Base-by-base conservation (phyloP, 2,888 invertebrate genomes). In the Timema podura region DNA sequence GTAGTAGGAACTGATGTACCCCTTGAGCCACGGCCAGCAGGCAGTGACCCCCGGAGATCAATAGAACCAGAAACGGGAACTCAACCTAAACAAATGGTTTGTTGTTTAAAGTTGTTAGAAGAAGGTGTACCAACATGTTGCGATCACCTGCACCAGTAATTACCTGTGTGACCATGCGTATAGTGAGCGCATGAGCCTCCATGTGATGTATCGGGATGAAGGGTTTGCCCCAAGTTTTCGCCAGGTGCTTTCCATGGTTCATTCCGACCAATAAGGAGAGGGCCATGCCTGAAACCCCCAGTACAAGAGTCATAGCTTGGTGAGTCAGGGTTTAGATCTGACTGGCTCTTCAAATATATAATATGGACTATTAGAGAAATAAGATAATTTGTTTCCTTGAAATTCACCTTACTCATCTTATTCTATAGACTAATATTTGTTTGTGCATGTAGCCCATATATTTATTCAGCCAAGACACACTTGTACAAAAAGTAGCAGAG, bases 121-220 rank as follows among this genome's bases (percentile, higher is more conserved):
- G 30, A 1, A 30, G 30, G 30, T 30, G 30, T 30, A 30, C 30
- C 30, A 30, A 30, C 30, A 30, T 30, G 30, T 30, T 30, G 30
- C 30, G 3, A 30, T 30, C 30, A 30, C 30, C 30, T 30, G 30
- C 30, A 3, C 30, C 30, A 30, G 30, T 30, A 30, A 30, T 30
- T 79, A 87, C 87, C 80, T 82, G 82, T 70, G 88, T 80, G 16
- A 85, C 83, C 88, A 97, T 89, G 79, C 97, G 86, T 44, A 89
- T 90, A 15, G 93, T 93, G 70, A 99, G 83, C 6, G 98, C 96
- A 85, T 99, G 99, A 2, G 99, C 98, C 84, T 98, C 92, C 99
- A 99, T 99, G 77, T 99, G 99, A 84, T 99, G 98, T 71, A 99
- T 90, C 0, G 98, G 96, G 79, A 99, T 93, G 74, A 98, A 83